Evolutionary conservation across 2,113 vertebrate species (phyloP).

Genomic region (Sigmodon hispidus): DNA sequence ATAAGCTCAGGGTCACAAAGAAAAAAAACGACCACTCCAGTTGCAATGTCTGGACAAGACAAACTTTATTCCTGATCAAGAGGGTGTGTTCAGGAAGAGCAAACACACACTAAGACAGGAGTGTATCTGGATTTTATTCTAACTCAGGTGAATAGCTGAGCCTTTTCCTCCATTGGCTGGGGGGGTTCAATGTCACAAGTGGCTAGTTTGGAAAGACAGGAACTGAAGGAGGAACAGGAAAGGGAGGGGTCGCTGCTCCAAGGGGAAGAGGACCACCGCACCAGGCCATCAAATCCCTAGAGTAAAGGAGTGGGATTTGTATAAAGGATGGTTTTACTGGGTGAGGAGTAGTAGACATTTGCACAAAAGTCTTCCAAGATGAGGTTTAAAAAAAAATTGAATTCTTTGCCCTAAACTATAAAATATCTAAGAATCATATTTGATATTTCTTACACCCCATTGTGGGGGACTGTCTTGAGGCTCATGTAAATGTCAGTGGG

Average conservation of each 20-base stretch:
- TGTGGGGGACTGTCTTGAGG: not conserved
- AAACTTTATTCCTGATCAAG: not conserved
- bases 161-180: not conserved
- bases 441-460: not conserved
- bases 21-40: not conserved
- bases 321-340: not conserved
- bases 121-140: not conserved
- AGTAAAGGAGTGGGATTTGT: not conserved
- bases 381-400: not conserved
- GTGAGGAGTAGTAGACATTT: not conserved
- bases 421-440: not conserved
- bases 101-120: not conserved
- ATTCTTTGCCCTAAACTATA: not conserved
- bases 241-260: too few relatives aligned
- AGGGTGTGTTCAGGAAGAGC: not conserved
- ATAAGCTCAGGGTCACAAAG: not conserved
- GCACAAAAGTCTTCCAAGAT: not conserved
- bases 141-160: not conserved
- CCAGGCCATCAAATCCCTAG: not conserved
- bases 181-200: not conserved
- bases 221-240: not conserved
- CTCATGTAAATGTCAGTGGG: rapidly evolving
- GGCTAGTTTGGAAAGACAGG: not conserved
- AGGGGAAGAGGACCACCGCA: too few relatives aligned
- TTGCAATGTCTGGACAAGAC: not conserved